Percentiles rank a stretch among this genome's conserved stretches.
Evolutionary conservation across 1,140 invertebrate genomes (phyloP).

Genomic region (Euura lappo): DNA sequence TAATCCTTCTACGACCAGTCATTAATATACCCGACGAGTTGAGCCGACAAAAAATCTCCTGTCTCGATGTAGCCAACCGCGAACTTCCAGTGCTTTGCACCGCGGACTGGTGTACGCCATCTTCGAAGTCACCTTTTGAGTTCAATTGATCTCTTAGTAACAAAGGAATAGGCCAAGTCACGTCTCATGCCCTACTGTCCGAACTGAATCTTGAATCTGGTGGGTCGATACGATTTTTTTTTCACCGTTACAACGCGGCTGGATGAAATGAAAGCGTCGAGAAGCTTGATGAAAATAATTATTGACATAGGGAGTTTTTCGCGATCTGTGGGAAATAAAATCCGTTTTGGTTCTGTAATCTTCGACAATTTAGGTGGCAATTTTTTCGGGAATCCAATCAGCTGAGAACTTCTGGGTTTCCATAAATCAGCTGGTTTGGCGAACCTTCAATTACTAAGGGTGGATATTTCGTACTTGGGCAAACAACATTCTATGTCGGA

Average conservation of each 20-base stretch:
- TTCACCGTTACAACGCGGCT: background rate
- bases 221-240: background rate
- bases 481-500: too few species aligned
- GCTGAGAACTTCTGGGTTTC: background rate
- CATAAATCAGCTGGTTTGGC: background rate
- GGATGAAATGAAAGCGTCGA: too few species aligned
- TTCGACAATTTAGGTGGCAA: background rate
- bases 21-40: constrained; percentile 47
- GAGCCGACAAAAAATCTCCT: constrained; percentile 41
- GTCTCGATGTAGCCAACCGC: constrained; percentile 18
- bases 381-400: background rate
- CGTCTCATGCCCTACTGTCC: background rate
- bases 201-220: background rate
- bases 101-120: background rate
- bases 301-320: too few species aligned
- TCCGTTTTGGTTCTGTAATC: background rate
- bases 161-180: constrained; percentile 2
- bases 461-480: too few species aligned
- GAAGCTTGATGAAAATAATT: too few species aligned
- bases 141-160: background rate
- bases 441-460: too few species aligned
- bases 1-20: constrained; percentile 38
- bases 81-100: background rate
- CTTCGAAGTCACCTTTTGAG: background rate
- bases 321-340: too few species aligned